These are phyloP conservation scores for Nesoenas mayeri DNA, from an alignment of 2,113 vertebrate species.

Conservation along the genomic window DNA sequence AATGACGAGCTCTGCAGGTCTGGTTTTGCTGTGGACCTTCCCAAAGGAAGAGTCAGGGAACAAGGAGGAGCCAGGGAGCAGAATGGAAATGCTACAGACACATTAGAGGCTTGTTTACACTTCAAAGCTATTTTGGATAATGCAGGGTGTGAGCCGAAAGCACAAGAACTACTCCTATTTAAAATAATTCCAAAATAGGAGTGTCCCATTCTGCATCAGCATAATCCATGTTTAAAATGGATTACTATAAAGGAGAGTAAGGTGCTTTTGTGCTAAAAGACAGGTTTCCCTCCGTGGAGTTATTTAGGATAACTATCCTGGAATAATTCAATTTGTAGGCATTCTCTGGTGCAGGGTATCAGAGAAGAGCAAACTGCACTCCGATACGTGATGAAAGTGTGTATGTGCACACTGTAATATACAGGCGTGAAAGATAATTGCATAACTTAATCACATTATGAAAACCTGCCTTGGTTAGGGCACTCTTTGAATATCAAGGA, in stretches of 20 bases:
- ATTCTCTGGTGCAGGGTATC: background rate
- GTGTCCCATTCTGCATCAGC: slow-evolving; percentile 24
- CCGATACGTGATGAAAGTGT: background rate
- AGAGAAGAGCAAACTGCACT: background rate
- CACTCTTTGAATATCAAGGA: slow-evolving; percentile 35
- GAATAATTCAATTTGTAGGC: slow-evolving; percentile 35
- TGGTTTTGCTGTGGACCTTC: slow-evolving; percentile 37
- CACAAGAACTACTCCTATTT: slow-evolving; percentile 14
- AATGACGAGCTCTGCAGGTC: background rate
- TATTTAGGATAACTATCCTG: slow-evolving; percentile 3
- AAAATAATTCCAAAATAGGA: slow-evolving; percentile 38
- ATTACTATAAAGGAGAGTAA: slow-evolving; percentile 28
- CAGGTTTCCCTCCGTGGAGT: slow-evolving; percentile 19
- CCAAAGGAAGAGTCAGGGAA: slow-evolving; percentile 17
- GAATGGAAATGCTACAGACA: slow-evolving; percentile 23
- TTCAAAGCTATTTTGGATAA: slow-evolving; percentile 52
- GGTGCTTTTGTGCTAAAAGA: slow-evolving; percentile 29
- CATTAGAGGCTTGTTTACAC: slow-evolving; percentile 51
- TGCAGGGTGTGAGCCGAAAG: slow-evolving; percentile 48
- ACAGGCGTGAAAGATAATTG: background rate
- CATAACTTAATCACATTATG: background rate
- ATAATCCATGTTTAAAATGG: slow-evolving; percentile 16
- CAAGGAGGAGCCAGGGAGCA: slow-evolving; percentile 1
- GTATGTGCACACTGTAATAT: background rate
- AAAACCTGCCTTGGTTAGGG: background rate